Conservation (phyloP, 2,113 vertebrate species). For the Anser brachyrhynchus region DNA sequence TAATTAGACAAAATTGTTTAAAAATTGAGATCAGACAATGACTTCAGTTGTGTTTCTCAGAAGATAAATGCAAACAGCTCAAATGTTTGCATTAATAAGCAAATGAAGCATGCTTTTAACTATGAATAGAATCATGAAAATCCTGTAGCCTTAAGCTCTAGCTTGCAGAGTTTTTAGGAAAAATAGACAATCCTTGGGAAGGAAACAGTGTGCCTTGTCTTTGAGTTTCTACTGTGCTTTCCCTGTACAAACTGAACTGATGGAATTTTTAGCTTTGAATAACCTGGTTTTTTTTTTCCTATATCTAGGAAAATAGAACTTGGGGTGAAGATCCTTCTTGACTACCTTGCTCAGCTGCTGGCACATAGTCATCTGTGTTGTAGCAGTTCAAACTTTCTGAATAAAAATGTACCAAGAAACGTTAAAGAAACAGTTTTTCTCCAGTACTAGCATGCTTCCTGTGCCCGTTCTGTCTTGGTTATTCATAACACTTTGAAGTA, state of each 20-base stretch:
- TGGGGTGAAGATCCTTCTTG: neutral
- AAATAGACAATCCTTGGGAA: neutral
- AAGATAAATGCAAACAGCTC: conserved; percentile 1
- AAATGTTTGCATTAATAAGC: conserved; percentile 14
- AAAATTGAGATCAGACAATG: neutral
- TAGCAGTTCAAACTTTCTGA: neutral
- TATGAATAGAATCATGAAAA: neutral
- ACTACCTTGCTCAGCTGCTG: neutral
- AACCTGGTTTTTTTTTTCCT: neutral
- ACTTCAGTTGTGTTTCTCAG: conserved; percentile 9
- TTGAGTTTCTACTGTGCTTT: neutral
- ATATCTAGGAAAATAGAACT: neutral
- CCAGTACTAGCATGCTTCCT: neutral
- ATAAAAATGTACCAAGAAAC: neutral
- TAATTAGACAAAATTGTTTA: neutral
- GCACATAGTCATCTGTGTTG: neutral
- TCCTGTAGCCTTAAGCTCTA: neutral
- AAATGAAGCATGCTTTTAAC: neutral
- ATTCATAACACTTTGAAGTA: neutral
- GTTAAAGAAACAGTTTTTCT: neutral
- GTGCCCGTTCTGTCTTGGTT: neutral
- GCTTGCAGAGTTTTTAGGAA: neutral
- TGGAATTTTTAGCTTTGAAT: neutral
- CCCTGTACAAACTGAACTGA: neutral
- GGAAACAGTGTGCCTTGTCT: neutral